These are phyloP conservation scores for Listronotus oregonensis DNA, from an alignment of 1,140 invertebrate species.

Conservation along the genomic window DNA sequence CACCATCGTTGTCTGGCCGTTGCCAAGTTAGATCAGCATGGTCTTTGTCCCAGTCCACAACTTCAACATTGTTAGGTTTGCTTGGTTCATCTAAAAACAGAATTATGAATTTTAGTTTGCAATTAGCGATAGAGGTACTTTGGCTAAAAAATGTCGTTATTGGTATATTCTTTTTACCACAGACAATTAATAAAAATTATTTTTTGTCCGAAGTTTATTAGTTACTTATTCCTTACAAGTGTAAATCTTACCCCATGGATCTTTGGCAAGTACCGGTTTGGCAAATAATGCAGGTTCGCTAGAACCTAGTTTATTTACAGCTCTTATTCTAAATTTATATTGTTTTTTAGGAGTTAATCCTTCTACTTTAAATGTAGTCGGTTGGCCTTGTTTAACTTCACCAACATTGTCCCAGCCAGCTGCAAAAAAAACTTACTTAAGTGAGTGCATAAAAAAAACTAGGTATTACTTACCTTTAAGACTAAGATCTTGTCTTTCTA, in stretches of 20 bases:
- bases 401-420: conserved; percentile 86
- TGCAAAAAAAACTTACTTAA: conserved; percentile 47
- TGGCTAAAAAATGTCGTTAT: too few relatives aligned
- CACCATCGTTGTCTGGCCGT: conserved; percentile 88
- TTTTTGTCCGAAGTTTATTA: not conserved
- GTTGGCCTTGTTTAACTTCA: conserved; percentile 69
- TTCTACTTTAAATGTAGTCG: conserved; percentile 80
- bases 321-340: conserved; percentile 94
- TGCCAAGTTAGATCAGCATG: conserved; percentile 92
- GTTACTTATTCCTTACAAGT: not conserved
- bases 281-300: conserved; percentile 87
- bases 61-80: conserved; percentile 86
- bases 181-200: not conserved
- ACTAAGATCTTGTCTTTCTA: conserved; percentile 92
- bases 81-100: conserved; percentile 81
- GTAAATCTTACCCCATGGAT: conserved; percentile 86
- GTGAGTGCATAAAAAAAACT: not conserved
- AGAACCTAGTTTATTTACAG: conserved; percentile 88
- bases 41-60: conserved; percentile 95
- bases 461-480: conserved; percentile 66
- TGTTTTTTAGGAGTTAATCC: conserved; percentile 86
- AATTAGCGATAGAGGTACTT: not conserved
- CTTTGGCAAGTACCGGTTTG: conserved; percentile 90
- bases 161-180: too few relatives aligned
- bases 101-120: conserved; percentile 6